A percentile compares a stretch with the other conserved stretches of the same genome.
phyloP scores from a whole-genome alignment of 2,888 invertebrate genomes.

The Herminia tarsipennalis region DNA sequence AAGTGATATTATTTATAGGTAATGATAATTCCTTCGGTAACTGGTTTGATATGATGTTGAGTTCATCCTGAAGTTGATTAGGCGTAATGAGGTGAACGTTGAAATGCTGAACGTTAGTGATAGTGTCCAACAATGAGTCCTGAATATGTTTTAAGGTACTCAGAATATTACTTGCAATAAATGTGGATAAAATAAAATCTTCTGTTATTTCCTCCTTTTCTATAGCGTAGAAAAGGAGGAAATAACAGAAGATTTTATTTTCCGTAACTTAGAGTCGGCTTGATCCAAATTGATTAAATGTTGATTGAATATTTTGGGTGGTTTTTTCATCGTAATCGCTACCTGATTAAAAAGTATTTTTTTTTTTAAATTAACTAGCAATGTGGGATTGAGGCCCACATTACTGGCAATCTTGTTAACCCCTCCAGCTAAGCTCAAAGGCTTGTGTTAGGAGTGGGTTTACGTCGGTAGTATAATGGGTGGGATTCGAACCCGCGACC shows the following conservation, averaged over 20 bases:
- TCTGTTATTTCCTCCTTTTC: neutral
- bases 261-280: neutral
- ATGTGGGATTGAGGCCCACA: no score
- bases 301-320: neutral
- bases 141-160: slow-evolving; percentile 4
- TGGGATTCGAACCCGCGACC: no score
- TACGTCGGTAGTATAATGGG: no score
- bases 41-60: slow-evolving; percentile 5
- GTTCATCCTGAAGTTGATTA: slow-evolving; percentile 1
- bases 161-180: neutral
- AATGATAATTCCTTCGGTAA: neutral
- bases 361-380: no score
- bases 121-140: slow-evolving; percentile 8
- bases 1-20: slow-evolving; percentile 3
- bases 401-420: no score
- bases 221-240: no score
- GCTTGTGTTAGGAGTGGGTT: no score
- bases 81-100: slow-evolving; percentile 6
- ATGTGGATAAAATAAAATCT: neutral
- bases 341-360: neutral
- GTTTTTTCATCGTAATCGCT: neutral
- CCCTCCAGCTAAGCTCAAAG: no score
- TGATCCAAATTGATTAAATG: slow-evolving; percentile 6
- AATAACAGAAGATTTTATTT: no score
- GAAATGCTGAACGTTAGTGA: slow-evolving; percentile 9